phyloP scores from a whole-genome alignment of 2,797 vertebrate species.

The Hypotaenidia okinawae region DNA sequence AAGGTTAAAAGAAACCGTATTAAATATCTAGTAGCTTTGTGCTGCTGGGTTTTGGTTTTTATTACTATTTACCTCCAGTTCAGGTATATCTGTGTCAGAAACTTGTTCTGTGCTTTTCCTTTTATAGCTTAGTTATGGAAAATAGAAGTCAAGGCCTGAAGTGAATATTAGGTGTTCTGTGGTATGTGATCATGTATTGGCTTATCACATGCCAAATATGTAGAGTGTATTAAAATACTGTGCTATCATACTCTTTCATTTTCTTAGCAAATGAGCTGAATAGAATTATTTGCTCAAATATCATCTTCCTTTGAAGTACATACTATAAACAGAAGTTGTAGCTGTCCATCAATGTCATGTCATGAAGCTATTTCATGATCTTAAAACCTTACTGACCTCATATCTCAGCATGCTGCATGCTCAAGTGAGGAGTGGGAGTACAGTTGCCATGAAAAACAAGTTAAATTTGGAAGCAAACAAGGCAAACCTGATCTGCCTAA shows the following conservation, averaged over 20 bases:
- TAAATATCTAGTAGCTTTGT: not conserved
- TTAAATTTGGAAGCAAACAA: not conserved
- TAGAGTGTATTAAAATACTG: not conserved
- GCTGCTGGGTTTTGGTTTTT: not conserved
- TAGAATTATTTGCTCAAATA: not conserved
- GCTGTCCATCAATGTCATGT: not conserved
- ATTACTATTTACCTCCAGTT: not conserved
- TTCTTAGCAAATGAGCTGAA: not conserved
- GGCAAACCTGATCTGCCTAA: not conserved
- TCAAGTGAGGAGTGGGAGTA: not conserved
- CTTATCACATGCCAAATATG: not conserved
- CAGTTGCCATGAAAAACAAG: not conserved
- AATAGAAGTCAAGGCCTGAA: not conserved
- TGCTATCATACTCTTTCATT: not conserved
- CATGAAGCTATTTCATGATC: not conserved
- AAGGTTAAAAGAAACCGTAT: not conserved
- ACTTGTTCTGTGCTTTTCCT: not conserved
- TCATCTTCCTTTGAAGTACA: not conserved
- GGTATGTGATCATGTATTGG: not conserved
- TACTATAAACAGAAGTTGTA: not conserved
- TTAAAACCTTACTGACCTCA: fast-evolving
- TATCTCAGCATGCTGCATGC: not conserved
- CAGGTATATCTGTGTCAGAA: not conserved
- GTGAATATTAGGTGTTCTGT: not conserved
- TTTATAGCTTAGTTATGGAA: not conserved